phyloP scores from a whole-genome alignment of 2,888 invertebrate genomes.

The Neuroscelio doddi region DNA sequence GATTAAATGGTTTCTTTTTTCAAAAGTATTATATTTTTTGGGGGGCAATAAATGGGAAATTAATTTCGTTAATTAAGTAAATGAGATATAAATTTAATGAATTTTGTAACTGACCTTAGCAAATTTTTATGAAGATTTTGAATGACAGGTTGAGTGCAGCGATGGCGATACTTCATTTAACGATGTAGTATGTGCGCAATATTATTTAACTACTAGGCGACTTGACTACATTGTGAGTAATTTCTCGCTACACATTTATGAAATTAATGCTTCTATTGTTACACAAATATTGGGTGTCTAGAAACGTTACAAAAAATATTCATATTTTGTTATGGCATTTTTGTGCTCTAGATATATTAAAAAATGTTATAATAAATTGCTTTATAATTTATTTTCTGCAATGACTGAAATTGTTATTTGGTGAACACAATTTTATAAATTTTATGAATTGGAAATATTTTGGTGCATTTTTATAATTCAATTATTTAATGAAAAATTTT shows the following conservation, averaged over 20 bases:
- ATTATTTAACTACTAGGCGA: constrained; percentile 53
- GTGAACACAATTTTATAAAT: no score
- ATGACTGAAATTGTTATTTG: no score
- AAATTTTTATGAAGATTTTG: constrained; percentile 49
- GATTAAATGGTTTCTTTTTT: no score
- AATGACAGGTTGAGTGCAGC: constrained; percentile 51
- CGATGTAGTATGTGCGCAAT: constrained; percentile 19
- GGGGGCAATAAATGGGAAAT: no score
- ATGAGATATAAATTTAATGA: not conserved
- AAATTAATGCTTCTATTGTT: not conserved
- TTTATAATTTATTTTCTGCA: no score
- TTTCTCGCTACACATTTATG: constrained; percentile 1
- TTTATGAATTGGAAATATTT: no score
- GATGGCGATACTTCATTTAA: constrained; percentile 55
- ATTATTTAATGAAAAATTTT: no score
- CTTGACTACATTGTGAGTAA: constrained; percentile 34
- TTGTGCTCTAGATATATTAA: no score
- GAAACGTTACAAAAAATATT: not conserved
- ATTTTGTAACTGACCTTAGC: constrained; percentile 57
- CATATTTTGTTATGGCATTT: no score
- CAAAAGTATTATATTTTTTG: no score
- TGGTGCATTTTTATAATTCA: no score
- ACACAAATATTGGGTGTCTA: not conserved
- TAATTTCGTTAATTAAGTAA: not conserved
- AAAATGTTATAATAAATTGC: no score